Conservation (phyloP, 2,888 invertebrate genomes). For the Crepidodera aurea region DNA sequence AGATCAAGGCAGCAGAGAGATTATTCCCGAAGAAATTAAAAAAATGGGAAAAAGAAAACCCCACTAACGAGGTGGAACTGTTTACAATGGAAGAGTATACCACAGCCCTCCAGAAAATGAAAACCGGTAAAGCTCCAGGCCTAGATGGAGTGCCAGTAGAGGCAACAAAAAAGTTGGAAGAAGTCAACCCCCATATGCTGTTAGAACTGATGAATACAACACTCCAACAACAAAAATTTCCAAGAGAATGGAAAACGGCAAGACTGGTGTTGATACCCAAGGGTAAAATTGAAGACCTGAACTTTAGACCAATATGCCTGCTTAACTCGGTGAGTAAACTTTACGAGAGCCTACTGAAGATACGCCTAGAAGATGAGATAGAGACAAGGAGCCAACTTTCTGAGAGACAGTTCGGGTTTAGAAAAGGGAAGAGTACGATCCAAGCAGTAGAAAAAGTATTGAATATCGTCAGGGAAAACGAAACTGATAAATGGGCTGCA, state of each 20-base stretch:
- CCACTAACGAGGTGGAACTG: too few species aligned
- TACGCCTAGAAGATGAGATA: neutral
- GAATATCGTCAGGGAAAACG: neutral
- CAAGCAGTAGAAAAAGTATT: neutral
- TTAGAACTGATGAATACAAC: too few species aligned
- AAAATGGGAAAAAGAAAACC: neutral
- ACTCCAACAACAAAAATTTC: too few species aligned
- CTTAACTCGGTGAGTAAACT: neutral
- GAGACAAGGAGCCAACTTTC: neutral
- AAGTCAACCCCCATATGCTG: neutral
- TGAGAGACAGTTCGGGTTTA: neutral
- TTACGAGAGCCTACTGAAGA: neutral
- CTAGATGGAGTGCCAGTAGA: neutral
- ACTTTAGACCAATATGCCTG: slow-evolving; percentile 5
- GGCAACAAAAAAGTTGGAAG: neutral
- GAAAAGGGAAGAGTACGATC: neutral
- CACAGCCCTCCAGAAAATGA: too few species aligned
- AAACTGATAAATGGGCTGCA: neutral
- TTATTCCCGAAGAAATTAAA: neutral
- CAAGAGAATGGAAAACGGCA: too few species aligned
- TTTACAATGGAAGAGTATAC: too few species aligned
- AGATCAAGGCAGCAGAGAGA: neutral
- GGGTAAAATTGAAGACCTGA: neutral
- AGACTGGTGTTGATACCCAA: neutral
- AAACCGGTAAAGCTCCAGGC: neutral